phyloP scores from a whole-genome alignment of 2,888 invertebrate genomes.

The Lamellibrachia columna region DNA sequence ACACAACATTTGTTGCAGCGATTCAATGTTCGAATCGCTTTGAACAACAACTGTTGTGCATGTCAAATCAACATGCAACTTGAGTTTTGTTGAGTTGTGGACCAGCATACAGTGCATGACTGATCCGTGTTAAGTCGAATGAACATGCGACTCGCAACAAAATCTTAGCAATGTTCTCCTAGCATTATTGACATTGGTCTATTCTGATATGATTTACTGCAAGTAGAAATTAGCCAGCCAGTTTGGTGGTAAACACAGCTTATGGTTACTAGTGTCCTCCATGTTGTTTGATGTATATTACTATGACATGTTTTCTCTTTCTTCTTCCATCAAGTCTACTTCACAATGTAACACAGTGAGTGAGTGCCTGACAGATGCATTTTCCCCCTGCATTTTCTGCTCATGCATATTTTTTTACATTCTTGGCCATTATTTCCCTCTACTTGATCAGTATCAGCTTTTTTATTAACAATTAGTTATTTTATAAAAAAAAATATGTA shows the following conservation, averaged over 20 bases:
- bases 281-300: not conserved
- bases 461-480: not conserved
- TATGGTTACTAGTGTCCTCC: not conserved
- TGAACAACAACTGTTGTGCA: too few species aligned
- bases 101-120: too few species aligned
- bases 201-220: not conserved
- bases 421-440: not conserved
- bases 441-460: too few species aligned
- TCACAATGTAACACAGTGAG: constrained; percentile 16
- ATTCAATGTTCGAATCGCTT: too few species aligned
- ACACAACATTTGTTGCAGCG: too few species aligned
- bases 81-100: too few species aligned
- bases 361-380: not conserved
- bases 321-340: constrained; percentile 4
- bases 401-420: not conserved
- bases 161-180: too few species aligned
- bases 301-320: not conserved
- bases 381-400: not conserved
- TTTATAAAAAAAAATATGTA: not conserved
- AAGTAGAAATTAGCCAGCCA: not conserved
- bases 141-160: too few species aligned
- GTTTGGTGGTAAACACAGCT: not conserved
- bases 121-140: too few species aligned
- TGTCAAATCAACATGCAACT: too few species aligned
- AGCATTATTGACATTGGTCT: not conserved